These are phyloP conservation scores for Pocillopora damicornis DNA, from an alignment of 64 coral and sea anemone species.

Conservation along the genomic window DNA sequence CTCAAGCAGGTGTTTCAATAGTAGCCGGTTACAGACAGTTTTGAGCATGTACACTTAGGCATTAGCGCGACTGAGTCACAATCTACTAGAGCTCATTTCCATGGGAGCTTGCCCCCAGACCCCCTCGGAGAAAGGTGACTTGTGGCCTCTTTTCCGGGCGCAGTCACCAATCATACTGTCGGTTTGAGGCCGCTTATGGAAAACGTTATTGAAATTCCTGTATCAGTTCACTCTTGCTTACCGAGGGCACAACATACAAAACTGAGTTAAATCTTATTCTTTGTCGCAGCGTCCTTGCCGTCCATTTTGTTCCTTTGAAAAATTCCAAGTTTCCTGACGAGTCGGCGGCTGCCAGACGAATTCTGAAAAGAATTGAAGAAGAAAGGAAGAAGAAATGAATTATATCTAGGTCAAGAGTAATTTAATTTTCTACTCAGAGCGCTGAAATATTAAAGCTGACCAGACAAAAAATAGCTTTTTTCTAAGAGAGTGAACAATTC, in stretches of 20 bases:
- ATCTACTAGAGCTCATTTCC: too few relatives aligned
- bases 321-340: constrained; percentile 36
- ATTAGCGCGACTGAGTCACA: too few relatives aligned
- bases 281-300: constrained; percentile 10
- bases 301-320: constrained; percentile 9
- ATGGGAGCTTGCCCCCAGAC: too few relatives aligned
- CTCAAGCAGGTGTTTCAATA: too few relatives aligned
- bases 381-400: background rate
- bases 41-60: too few relatives aligned
- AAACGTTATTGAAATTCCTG: too few relatives aligned
- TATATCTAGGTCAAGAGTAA: background rate
- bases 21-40: too few relatives aligned
- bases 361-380: background rate
- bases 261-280: constrained; percentile 26
- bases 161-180: too few relatives aligned
- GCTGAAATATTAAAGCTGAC: background rate
- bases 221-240: background rate
- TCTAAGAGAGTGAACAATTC: too few relatives aligned
- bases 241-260: constrained; percentile 34
- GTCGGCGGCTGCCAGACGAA: constrained; percentile 39
- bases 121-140: too few relatives aligned
- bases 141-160: too few relatives aligned
- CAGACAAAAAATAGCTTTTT: background rate
- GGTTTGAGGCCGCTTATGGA: too few relatives aligned
- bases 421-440: background rate